Conservation (phyloP, 1,140 invertebrate species). For the Melitaea cinxia region DNA sequence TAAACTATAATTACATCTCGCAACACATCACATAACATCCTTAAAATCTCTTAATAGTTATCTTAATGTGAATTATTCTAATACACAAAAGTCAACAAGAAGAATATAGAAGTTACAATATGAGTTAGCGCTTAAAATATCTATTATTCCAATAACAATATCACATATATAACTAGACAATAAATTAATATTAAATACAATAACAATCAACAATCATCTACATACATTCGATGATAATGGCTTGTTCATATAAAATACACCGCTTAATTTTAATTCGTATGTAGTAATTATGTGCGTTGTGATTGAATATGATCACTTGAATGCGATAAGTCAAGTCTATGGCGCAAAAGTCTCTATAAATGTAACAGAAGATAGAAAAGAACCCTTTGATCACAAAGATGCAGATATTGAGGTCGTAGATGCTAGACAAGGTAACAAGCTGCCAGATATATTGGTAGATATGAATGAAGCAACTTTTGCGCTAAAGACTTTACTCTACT, state of each 20-base stretch:
- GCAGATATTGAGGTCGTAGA: background rate
- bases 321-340: background rate
- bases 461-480: background rate
- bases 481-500: background rate
- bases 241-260: slow-evolving; percentile 54
- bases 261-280: slow-evolving; percentile 71
- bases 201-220: slow-evolving; percentile 75
- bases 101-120: slow-evolving; percentile 62
- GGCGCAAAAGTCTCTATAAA: background rate
- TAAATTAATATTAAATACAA: slow-evolving; percentile 60
- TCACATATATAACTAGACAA: slow-evolving; percentile 78
- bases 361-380: background rate
- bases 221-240: slow-evolving; percentile 69
- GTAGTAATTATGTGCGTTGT: slow-evolving; percentile 67
- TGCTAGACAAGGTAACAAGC: background rate
- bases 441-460: background rate
- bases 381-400: background rate
- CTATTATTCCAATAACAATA: slow-evolving; percentile 78
- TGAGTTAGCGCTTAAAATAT: slow-evolving; percentile 75
- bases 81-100: slow-evolving; percentile 77
- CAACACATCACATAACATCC: slow-evolving; percentile 27
- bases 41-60: slow-evolving; percentile 20
- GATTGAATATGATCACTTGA: slow-evolving; percentile 32
- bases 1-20: slow-evolving; percentile 8
- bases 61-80: slow-evolving; percentile 42